Conservation (phyloP, 2,113 vertebrate species). For the Ophthalmolycus amberensis region DNA sequence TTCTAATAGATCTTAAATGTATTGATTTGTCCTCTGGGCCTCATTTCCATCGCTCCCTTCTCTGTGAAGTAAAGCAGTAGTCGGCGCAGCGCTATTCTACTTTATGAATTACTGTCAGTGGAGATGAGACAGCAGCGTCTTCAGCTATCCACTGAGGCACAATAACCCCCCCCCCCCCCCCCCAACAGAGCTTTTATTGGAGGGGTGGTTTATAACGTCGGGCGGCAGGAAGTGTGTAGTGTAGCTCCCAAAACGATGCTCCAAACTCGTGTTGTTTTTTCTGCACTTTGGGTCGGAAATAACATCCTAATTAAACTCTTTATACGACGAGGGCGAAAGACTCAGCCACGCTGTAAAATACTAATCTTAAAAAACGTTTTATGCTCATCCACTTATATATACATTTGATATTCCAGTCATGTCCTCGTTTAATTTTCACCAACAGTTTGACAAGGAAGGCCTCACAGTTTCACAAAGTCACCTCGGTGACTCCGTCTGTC, state of each 20-base stretch:
- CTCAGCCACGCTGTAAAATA: no score
- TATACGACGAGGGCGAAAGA: neutral
- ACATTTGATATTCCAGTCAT: slow-evolving; percentile 5
- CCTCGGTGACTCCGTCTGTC: slow-evolving; percentile 11
- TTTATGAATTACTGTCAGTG: slow-evolving; percentile 6
- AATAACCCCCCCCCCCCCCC: neutral
- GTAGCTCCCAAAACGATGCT: neutral
- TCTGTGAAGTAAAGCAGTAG: slow-evolving; percentile 31
- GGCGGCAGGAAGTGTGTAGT: no score
- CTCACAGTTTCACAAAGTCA: slow-evolving; percentile 22
- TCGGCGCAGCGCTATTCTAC: neutral
- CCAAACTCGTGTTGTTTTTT: neutral
- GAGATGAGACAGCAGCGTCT: slow-evolving; percentile 14
- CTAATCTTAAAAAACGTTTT: neutral
- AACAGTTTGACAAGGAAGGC: neutral
- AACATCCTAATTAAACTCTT: neutral
- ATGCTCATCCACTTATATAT: neutral
- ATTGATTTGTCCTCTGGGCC: slow-evolving; percentile 16
- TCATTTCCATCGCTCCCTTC: slow-evolving; percentile 20
- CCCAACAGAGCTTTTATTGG: slow-evolving; percentile 8
- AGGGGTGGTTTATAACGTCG: slow-evolving; percentile 13
- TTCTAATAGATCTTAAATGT: slow-evolving; percentile 19
- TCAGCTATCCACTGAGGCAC: slow-evolving; percentile 10
- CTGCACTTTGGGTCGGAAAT: neutral
- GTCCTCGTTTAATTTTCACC: neutral